Evolutionary conservation across 2,888 invertebrate species (phyloP).

Genomic region (Polia nebulosa): DNA sequence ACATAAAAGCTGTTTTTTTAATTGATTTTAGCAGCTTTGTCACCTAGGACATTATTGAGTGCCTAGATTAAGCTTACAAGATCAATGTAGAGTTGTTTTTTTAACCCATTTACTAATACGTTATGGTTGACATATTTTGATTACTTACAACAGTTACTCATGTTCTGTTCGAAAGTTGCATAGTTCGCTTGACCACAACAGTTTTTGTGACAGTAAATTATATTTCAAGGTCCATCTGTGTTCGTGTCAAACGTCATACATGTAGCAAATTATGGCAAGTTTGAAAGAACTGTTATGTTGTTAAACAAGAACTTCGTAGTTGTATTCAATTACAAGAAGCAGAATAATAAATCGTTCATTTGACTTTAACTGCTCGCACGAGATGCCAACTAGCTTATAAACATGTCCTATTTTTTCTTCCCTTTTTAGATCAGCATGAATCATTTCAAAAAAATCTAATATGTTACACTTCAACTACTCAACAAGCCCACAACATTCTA

Average conservation of each 20-base stretch:
- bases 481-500: conserved; percentile 53
- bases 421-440: conserved; percentile 49
- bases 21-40: not conserved
- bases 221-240: conserved; percentile 23
- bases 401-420: conserved; percentile 60
- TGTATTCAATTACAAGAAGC: conserved; percentile 56
- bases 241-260: conserved; percentile 40
- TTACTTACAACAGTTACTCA: not conserved
- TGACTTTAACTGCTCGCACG: conserved; percentile 54
- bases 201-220: conserved; percentile 1
- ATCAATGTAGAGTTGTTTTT: not conserved
- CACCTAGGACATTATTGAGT: too few species aligned
- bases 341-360: conserved; percentile 49
- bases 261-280: conserved; percentile 29
- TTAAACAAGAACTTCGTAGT: conserved; percentile 33
- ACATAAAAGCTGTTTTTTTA: not conserved
- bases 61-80: not conserved
- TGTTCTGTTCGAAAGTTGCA: not conserved
- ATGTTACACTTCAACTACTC: conserved; percentile 64
- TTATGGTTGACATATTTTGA: not conserved
- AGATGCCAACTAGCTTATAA: conserved; percentile 59
- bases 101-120: not conserved
- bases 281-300: conserved; percentile 36
- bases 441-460: conserved; percentile 56
- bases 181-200: not conserved